phyloP scores from a whole-genome alignment of 2,888 invertebrate species.

The Drosophila tripunctata region DNA sequence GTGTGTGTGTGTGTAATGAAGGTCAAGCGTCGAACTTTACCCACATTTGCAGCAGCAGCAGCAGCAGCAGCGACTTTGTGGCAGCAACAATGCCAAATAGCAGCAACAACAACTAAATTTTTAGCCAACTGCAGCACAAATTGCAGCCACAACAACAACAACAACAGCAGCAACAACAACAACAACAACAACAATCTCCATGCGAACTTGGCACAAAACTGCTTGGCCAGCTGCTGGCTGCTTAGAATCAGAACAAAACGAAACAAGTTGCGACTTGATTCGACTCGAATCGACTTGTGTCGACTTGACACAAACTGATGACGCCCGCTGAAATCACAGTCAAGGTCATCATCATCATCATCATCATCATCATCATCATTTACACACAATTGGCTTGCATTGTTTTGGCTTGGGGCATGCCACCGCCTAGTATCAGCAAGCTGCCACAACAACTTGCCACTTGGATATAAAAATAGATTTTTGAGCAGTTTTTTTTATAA shows the following conservation, averaged over 20 bases:
- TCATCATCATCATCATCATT: conserved; percentile 3
- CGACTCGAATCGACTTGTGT: not conserved
- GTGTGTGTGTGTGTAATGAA: conserved; percentile 62
- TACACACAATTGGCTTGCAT: conserved; percentile 17
- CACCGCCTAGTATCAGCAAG: not conserved
- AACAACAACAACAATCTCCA: conserved; percentile 14
- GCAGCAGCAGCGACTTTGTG: not conserved
- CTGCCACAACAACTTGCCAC: not conserved
- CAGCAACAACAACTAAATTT: conserved; percentile 51
- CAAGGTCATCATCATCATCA: conserved; percentile 56
- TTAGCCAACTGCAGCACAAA: conserved; percentile 61
- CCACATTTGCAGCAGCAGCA: conserved; percentile 66
- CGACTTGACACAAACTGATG: conserved; percentile 6
- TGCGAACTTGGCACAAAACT: conserved; percentile 72
- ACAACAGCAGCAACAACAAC: conserved; percentile 28
- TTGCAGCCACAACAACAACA: conserved; percentile 41
- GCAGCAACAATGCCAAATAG: conserved; percentile 51
- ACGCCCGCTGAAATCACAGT: conserved; percentile 65
- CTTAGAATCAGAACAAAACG: conserved; percentile 53
- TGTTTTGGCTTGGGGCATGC: conserved; percentile 15
- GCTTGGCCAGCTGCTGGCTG: conserved; percentile 35
- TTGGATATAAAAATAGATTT: no score
- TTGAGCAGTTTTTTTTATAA: no score
- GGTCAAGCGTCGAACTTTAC: conserved; percentile 81
- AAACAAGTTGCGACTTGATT: conserved; percentile 40